Percentiles rank a stretch among this genome's conserved stretches.
phyloP scores from a whole-genome alignment of 1,140 invertebrate genomes.

The Drosophila grimshawi region DNA sequence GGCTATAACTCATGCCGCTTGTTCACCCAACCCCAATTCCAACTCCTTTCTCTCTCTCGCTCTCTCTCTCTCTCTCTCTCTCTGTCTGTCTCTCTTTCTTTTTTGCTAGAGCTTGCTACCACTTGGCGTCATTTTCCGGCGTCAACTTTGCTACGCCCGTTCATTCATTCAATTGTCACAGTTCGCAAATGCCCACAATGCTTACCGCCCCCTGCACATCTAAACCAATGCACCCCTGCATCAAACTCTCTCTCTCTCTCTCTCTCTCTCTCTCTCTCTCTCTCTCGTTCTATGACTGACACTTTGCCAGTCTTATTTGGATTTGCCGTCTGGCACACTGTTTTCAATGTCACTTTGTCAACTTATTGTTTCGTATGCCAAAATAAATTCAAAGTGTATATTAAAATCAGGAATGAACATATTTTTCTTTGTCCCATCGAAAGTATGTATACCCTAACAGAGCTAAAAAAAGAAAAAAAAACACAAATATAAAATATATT shows the following conservation, averaged over 20 bases:
- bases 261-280: not conserved
- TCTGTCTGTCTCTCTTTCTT: constrained; percentile 5
- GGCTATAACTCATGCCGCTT: constrained; percentile 54
- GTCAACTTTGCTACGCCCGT: constrained; percentile 56
- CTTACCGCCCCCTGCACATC: not conserved
- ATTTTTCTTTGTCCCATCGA: not conserved
- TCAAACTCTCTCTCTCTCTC: not conserved
- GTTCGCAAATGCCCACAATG: constrained; percentile 21
- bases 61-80: not conserved
- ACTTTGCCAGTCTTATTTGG: constrained; percentile 1
- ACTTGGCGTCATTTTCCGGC: constrained; percentile 62
- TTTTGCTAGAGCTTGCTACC: constrained; percentile 2
- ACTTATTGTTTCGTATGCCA: constrained; percentile 53
- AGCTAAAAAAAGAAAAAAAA: not conserved
- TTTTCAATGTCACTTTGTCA: constrained; percentile 60
- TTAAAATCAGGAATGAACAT: constrained; percentile 26
- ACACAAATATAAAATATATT: not conserved
- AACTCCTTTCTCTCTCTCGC: not conserved
- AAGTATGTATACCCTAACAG: not conserved
- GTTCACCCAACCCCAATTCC: not conserved
- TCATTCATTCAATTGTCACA: constrained; percentile 55
- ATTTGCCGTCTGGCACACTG: constrained; percentile 37
- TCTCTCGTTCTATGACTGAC: not conserved
- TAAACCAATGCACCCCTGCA: too few species aligned
- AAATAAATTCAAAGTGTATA: constrained; percentile 39